Evolutionary conservation across 1,140 invertebrate species (phyloP), one percentile per base, ranked within the genome.

Genomic region (Drosophila parvula): DNA sequence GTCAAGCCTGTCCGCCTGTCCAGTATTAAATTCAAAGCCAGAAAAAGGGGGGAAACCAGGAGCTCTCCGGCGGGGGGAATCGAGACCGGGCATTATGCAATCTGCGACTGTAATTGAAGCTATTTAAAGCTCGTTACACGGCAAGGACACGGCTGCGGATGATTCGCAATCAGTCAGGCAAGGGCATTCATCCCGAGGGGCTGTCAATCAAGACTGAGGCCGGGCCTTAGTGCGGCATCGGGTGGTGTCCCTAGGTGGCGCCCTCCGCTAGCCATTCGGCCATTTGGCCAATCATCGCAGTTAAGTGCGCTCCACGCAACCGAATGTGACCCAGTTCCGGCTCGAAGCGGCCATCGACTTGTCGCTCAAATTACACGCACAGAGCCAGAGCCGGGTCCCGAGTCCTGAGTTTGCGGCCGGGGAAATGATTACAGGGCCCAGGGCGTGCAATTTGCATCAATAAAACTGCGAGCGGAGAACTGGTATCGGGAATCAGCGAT

Each of bases 351-450:
- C 51, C 44, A 71, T 78, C 79, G 59, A 89, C 80, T 89, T 89
- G 83, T 88, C 84, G 83, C 79, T 86, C 83, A 88, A 84, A 89
- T 88, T 89, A 89, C 84, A 88, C 83, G 84, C 83, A 89, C 77
- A 73, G 55, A 56, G 64, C 51, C 50, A 11, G 50, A 22, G 38
- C 38, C 38, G 14, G 38, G 38, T 14, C 14, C 38, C 14, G 50
- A 47, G 67, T 69, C 75, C 50, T 70, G n/a, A n/a, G n/a, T n/a
- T n/a, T n/a, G n/a, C 79, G 67, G 79, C 73, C 55, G 64, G 56
- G 67, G 61, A 3, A 71, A 74, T 89, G 84, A 89, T 89, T 89
- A 89, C 80, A 84, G 80, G 69, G 84, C 84, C 63, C 69, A 27
- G 74, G 78, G 80, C 80, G 75, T 88, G 60, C 84, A 89, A 89